Evolutionary conservation across 2,113 vertebrate species (phyloP), one percentile per base, ranked within the genome.

Genomic region (Regulus satrapa): DNA sequence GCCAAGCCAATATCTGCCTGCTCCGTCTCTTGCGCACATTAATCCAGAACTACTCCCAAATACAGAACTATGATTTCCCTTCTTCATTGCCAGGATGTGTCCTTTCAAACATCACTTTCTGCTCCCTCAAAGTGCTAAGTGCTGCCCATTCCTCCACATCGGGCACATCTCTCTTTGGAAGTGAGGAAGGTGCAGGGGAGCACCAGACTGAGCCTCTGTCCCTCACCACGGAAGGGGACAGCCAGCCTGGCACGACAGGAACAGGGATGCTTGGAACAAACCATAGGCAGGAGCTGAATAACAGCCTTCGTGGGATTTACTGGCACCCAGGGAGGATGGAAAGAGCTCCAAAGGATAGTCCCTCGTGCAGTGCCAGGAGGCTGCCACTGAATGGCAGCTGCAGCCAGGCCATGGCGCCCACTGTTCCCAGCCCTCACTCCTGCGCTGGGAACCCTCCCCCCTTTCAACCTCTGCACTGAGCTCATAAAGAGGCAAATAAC

Each of bases 321-420:
- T 41, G 38, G 89, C 45, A 15, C 25, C 36, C 79, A 18, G 26
- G 19, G 6, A 43, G 59, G 61, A 58, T 6, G n/a, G 18, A 43
- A 41, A 18, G 48, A 54, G 26, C n/a, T 46, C 36, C 23, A 14
- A 48, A 45, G 43, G 4, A 74, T 0, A 71, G 46, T 29, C 21
- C 26, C 16, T 10, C 0, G 1, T 92, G 94, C 66, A 91, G 51
- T 85, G 58, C 54, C 63, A 6, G 10, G 17, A 1, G 4, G 15
- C 56, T 29, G 59, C 96, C 97, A 83, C 95, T 55, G 67, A 68
- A 92, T 7, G 92, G 94, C 88, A 94, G 77, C 16, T 45, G 1
- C 41, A 12, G 71, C 52, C 21, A 72, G 7, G 48, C 52, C 79
- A 36, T 12, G 4, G 43, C 21, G 4, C 24, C 24, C 5, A 9